A percentile compares a stretch with the other conserved stretches of the same genome.
Conservation (phyloP, 1,140 invertebrate genomes). For the Chelonus insularis region DNA sequence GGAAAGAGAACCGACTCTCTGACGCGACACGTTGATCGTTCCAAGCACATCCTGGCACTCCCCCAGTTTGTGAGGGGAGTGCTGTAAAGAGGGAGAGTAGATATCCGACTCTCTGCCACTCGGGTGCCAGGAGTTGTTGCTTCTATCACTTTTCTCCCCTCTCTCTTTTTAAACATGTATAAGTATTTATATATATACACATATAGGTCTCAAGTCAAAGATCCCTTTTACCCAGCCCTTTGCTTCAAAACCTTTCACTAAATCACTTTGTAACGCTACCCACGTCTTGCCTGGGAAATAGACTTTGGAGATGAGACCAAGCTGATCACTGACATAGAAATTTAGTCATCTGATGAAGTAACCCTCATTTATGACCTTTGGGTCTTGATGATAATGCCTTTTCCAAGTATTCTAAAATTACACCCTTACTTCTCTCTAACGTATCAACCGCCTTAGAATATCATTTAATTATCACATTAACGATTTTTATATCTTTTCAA, state of each 20-base stretch:
- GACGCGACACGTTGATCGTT: conserved; percentile 49
- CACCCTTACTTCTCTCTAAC: too few species aligned
- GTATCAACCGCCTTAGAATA: too few species aligned
- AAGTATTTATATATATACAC: too few species aligned
- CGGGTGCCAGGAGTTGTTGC: conserved; percentile 18
- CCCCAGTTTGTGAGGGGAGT: conserved; percentile 48
- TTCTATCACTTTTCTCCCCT: conserved; percentile 12
- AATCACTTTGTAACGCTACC: conserved; percentile 30
- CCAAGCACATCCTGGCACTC: conserved; percentile 61
- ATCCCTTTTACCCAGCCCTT: conserved; percentile 15
- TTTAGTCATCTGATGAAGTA: conserved; percentile 40
- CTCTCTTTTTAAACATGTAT: conserved; percentile 30
- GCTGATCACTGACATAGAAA: conserved; percentile 28
- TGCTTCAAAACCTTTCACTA: conserved; percentile 23
- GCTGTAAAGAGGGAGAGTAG: conserved; percentile 45
- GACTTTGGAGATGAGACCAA: neutral
- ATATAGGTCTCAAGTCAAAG: conserved; percentile 39
- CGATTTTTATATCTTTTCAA: too few species aligned
- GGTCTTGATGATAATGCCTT: neutral
- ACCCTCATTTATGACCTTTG: conserved; percentile 26
- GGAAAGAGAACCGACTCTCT: conserved; percentile 39
- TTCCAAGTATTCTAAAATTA: too few species aligned
- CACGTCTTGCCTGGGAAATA: conserved; percentile 9
- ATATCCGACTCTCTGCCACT: conserved; percentile 37
- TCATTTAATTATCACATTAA: too few species aligned